Percentiles rank a stretch among this genome's conserved stretches.
These are phyloP conservation scores for Sardinella longiceps DNA, from an alignment of 2,797 vertebrate genomes.

Conservation along the genomic window DNA sequence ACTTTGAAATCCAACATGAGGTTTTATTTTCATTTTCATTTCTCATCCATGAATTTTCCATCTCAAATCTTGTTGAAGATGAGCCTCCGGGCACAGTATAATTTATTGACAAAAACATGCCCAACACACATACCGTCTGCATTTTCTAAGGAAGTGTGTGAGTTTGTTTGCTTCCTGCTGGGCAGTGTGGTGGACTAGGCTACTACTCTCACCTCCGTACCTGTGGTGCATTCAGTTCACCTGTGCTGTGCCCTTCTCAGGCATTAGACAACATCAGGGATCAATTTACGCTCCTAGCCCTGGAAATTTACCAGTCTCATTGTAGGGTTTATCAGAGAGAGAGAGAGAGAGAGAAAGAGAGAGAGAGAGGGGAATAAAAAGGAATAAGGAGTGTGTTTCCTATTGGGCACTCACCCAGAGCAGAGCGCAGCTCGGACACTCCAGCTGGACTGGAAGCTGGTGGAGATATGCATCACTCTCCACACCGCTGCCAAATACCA, in stretches of 20 bases:
- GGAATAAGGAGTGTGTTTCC: not conserved
- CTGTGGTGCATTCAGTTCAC: not conserved
- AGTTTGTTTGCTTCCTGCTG: not conserved
- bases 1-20: not conserved
- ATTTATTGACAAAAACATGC: not conserved
- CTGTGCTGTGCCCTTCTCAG: not conserved
- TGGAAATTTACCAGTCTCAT: not conserved
- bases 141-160: not conserved
- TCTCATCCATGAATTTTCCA: not conserved
- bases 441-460: not conserved
- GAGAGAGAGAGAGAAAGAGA: not conserved
- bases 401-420: not conserved
- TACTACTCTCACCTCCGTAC: not conserved
- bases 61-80: not conserved
- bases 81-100: not conserved
- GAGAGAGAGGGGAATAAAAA: no score
- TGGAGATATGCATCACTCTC: not conserved
- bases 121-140: not conserved
- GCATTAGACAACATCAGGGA: not conserved
- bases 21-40: not conserved
- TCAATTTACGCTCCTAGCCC: not conserved
- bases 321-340: not conserved
- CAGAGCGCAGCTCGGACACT: not conserved
- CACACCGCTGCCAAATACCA: not conserved
- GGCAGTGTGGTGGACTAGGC: no score